These are phyloP conservation scores for Antheraea assamensis DNA, from an alignment of 2,888 invertebrate genomes.

Conservation along the genomic window DNA sequence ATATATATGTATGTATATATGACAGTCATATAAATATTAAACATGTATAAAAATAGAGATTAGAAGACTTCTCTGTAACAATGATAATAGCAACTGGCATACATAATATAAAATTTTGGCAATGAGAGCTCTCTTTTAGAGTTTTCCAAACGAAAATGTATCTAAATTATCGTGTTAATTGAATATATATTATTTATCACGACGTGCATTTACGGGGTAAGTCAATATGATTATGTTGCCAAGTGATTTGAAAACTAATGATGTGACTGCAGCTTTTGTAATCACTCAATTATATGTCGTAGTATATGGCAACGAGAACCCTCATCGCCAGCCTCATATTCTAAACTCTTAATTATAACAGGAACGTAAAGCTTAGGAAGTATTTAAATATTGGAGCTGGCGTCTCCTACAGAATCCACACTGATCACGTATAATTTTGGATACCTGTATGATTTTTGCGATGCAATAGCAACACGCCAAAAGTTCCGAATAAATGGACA, in stretches of 20 bases:
- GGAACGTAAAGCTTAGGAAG: conserved; percentile 32
- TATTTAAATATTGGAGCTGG: not conserved
- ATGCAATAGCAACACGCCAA: conserved; percentile 2
- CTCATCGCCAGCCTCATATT: not conserved
- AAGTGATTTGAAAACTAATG: too few relatives aligned
- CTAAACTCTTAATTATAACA: conserved; percentile 17
- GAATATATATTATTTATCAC: too few relatives aligned
- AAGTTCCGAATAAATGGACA: too few relatives aligned
- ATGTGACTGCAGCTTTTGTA: not conserved
- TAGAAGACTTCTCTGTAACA: conserved; percentile 27
- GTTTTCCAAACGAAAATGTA: not conserved
- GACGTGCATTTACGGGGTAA: too few relatives aligned
- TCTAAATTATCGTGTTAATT: too few relatives aligned
- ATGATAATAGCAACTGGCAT: not conserved
- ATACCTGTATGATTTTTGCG: not conserved
- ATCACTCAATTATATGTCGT: not conserved
- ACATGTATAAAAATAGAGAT: conserved; percentile 37
- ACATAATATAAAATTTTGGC: not conserved
- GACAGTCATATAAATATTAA: conserved; percentile 24
- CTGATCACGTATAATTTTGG: not conserved
- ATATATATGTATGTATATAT: conserved; percentile 6
- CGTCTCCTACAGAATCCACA: not conserved
- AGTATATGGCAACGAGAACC: not conserved
- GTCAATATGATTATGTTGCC: too few relatives aligned
- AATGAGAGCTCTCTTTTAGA: not conserved